A percentile compares a stretch with the other conserved stretches of the same genome.
Evolutionary conservation across 2,113 vertebrate species (phyloP).

Genomic region (Thamnophis sirtalis): DNA sequence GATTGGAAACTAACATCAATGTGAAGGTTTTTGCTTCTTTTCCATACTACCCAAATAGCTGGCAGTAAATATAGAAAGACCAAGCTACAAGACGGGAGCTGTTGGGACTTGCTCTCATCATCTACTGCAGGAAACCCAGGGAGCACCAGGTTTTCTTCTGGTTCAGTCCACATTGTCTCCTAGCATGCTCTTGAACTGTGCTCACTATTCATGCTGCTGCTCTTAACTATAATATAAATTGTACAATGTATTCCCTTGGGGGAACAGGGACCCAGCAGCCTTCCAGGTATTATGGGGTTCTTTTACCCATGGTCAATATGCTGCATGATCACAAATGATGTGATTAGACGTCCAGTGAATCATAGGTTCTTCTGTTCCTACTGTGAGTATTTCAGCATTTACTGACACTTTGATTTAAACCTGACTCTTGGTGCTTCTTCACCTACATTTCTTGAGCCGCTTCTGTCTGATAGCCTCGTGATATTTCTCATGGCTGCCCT

Average conservation of each 20-base stretch:
- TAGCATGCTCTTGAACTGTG: not conserved
- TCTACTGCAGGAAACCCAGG: not conserved
- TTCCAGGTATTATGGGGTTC: not conserved
- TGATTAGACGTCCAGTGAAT: not conserved
- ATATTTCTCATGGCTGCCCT: constrained; percentile 66
- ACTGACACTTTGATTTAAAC: not conserved
- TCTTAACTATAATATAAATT: not conserved
- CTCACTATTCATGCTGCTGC: not conserved
- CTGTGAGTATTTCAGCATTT: not conserved
- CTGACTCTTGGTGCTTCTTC: not conserved
- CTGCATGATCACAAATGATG: not conserved
- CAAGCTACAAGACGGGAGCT: not conserved
- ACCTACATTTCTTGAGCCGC: constrained; percentile 60
- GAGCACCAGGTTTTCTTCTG: not conserved
- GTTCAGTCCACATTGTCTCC: not conserved
- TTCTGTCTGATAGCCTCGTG: constrained; percentile 52
- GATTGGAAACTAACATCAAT: not conserved
- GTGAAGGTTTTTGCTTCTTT: not conserved
- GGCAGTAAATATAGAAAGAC: not conserved
- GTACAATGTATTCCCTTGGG: not conserved
- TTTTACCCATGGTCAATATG: not conserved
- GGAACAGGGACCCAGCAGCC: not conserved
- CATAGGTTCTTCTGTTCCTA: not conserved
- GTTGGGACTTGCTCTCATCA: not conserved
- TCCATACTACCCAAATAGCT: not conserved